phyloP scores from a whole-genome alignment of 2,888 invertebrate species.

The Salpingus planirostris region DNA sequence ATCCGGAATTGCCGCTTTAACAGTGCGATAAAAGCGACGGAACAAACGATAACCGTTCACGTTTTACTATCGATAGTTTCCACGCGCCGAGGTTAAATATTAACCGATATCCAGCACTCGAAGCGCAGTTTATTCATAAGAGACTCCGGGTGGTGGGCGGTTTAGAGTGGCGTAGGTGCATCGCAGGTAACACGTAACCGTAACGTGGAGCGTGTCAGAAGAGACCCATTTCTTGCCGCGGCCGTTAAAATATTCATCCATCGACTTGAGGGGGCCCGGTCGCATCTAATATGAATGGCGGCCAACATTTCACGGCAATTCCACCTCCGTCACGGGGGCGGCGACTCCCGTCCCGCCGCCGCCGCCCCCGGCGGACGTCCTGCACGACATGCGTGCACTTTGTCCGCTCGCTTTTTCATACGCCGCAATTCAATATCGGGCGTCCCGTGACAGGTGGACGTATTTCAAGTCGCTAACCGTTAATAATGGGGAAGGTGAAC shows the following conservation, averaged over 20 bases:
- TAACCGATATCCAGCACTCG: no score
- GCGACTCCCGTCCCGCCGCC: no score
- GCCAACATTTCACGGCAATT: slow-evolving; percentile 29
- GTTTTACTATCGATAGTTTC: neutral
- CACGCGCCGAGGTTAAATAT: no score
- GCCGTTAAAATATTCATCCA: slow-evolving; percentile 31
- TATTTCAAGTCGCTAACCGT: no score
- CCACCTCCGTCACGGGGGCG: slow-evolving; percentile 22
- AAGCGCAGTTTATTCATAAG: no score
- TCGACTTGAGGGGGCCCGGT: slow-evolving; percentile 28
- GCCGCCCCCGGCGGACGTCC: slow-evolving; percentile 13
- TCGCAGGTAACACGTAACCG: neutral
- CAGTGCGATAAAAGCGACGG: neutral
- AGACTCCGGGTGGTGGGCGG: no score
- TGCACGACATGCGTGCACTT: slow-evolving; percentile 1
- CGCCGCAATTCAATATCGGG: no score
- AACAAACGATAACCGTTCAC: no score
- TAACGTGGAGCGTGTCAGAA: slow-evolving; percentile 22
- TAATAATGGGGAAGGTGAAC: no score
- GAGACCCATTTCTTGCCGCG: slow-evolving; percentile 28
- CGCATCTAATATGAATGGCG: slow-evolving; percentile 30
- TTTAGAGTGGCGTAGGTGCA: neutral
- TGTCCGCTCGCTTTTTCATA: no score
- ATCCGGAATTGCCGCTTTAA: slow-evolving; percentile 4
- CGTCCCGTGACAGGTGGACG: no score